Evolutionary conservation across 2,113 vertebrate genomes (phyloP).

Genomic region (Zosterops borbonicus): DNA sequence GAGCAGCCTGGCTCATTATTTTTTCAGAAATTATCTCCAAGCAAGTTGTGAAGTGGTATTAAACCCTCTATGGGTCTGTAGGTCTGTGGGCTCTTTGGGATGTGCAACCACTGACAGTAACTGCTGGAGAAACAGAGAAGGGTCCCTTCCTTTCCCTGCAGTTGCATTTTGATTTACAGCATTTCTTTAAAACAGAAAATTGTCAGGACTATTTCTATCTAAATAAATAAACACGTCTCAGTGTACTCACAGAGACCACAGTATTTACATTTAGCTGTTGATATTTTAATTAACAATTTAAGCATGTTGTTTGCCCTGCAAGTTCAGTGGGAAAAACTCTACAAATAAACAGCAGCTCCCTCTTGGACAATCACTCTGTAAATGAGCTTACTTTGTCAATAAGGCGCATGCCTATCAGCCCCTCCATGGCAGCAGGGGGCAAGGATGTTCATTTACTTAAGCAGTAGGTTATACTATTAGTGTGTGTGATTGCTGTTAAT

Average conservation of each 20-base stretch:
- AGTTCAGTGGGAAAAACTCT: constrained; percentile 78
- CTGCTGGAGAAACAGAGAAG: neutral
- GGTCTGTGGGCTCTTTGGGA: neutral
- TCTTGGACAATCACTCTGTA: constrained; percentile 82
- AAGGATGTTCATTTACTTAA: constrained; percentile 85
- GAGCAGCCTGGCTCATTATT: neutral
- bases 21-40: neutral
- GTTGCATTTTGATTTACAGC: neutral
- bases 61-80: neutral
- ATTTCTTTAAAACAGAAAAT: neutral
- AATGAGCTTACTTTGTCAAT: constrained; percentile 85
- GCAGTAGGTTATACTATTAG: constrained; percentile 84
- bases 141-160: neutral
- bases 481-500: constrained; percentile 83
- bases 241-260: constrained; percentile 41
- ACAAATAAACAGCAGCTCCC: constrained; percentile 84
- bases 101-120: neutral
- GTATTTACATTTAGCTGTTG: constrained; percentile 77
- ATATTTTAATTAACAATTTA: constrained; percentile 84
- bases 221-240: constrained; percentile 32
- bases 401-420: constrained; percentile 80
- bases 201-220: neutral
- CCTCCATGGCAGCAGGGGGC: constrained; percentile 78
- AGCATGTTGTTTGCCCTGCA: constrained; percentile 73
- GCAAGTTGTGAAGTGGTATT: neutral